Base-by-base conservation (phyloP, 2,888 invertebrate genomes). In the Chrysotoxum bicinctum region DNA sequence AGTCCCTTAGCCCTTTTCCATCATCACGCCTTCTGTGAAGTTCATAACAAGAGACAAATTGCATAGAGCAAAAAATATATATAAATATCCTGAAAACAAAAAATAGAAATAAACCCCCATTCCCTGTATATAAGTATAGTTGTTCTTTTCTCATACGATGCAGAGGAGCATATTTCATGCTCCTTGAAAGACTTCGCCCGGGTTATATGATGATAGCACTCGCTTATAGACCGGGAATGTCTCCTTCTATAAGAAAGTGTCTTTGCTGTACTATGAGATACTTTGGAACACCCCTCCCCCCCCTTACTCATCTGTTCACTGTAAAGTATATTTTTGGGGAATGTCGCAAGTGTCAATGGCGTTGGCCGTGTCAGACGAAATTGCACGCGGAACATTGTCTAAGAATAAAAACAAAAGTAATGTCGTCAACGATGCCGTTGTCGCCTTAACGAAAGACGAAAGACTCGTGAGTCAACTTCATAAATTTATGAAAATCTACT, bases 1-100 rank as follows among this genome's bases (percentile, higher is more conserved):
- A 50, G 50, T 60, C 35, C 60, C 32, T 58, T 43, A 16, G 70
- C 64, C 70, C 58, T 72, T 80, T 70, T 70, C 66, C 56, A 32
- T 74, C 73, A 75, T 50, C 50, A 19, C 60, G 75, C 80, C 80
- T 76, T 80, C 72, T 80, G 75, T 84, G 81, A 81, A 85, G 62
- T 85, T 85, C 85, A 85, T 81, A 85, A 85, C 85, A 81, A 81
- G 85, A 73, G 85, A 85, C 85, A 85, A 85, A 85, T 85, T 85
- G 85, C 85, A 85, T 60, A 54, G 50, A 58, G 58, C 60, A 72
- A 77, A 73, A 68, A 54, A 58, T 21, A 58, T 37, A 23, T 16
- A 66, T 32, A 78, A 64, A 79, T 58, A 80, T 62, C 45, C 43
- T 14, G 30, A 50, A 50, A 66, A 72, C 23, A 43, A 62, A 50